Evolutionary conservation across 2,113 vertebrate genomes (phyloP).

Genomic region (Mugil cephalus): DNA sequence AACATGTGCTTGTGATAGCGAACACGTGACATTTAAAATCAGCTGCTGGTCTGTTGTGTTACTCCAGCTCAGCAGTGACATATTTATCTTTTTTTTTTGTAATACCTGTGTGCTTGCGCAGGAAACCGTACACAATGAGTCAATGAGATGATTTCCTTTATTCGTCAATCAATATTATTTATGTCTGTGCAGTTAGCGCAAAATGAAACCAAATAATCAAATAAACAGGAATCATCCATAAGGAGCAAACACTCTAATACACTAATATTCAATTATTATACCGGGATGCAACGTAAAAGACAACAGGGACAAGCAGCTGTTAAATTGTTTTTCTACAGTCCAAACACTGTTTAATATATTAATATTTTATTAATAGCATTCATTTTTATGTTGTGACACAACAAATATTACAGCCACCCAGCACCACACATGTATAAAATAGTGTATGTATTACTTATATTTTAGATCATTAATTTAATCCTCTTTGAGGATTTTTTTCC

Average conservation of each 20-base stretch:
- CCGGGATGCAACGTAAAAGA: constrained; percentile 9
- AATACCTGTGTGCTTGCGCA: background rate
- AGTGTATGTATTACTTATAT: too few relatives aligned
- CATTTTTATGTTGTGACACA: background rate
- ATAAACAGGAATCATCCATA: background rate
- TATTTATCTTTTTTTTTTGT: background rate
- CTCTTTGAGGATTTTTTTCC: background rate
- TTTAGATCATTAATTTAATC: too few relatives aligned
- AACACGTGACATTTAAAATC: background rate
- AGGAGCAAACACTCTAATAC: background rate
- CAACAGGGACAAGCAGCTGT: background rate
- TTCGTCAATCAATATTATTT: constrained; percentile 44
- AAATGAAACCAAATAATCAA: constrained; percentile 23
- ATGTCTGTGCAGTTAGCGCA: constrained; percentile 12
- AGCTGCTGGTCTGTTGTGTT: too few relatives aligned
- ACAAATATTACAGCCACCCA: constrained; percentile 9
- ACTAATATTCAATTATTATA: background rate
- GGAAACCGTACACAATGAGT: constrained; percentile 8
- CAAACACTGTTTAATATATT: background rate
- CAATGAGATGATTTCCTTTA: constrained; percentile 25
- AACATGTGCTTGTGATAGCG: too few relatives aligned
- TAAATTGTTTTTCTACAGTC: background rate
- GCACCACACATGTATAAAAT: too few relatives aligned
- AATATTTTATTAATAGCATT: constrained; percentile 9
- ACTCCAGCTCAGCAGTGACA: background rate